A percentile compares a stretch with the other conserved stretches of the same genome.
phyloP scores from a whole-genome alignment of 2,113 vertebrate species.

The Oenanthe oenanthe region DNA sequence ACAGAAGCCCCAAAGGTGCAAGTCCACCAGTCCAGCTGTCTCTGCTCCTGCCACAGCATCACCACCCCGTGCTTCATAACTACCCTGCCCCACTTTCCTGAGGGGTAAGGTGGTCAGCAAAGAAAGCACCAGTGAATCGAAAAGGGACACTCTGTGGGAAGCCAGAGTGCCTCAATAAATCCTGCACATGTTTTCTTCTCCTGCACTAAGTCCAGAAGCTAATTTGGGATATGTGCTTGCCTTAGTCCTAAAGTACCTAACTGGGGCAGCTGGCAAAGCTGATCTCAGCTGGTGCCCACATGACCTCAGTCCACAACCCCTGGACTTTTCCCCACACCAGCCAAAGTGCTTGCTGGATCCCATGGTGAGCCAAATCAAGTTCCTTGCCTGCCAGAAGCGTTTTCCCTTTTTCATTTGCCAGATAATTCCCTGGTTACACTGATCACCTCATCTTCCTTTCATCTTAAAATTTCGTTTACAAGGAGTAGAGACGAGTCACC shows the following conservation, averaged over 20 bases:
- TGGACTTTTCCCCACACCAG: neutral
- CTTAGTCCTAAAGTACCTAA: neutral
- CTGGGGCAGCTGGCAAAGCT: neutral
- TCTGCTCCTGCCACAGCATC: neutral
- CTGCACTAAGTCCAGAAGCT: neutral
- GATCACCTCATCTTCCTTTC: neutral
- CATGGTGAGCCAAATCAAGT: neutral
- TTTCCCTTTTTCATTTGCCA: neutral
- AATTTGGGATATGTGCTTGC: neutral
- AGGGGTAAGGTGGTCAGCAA: neutral
- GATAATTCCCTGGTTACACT: neutral
- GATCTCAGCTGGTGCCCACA: neutral
- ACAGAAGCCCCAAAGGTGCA: neutral
- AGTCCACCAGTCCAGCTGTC: neutral
- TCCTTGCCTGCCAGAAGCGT: neutral
- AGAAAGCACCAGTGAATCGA: neutral
- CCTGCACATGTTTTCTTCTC: neutral
- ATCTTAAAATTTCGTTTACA: neutral
- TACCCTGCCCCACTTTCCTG: neutral
- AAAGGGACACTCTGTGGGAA: fast-evolving
- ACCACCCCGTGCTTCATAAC: fast-evolving
- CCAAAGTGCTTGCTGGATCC: neutral
- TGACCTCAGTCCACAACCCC: neutral
- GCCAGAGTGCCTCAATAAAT: fast-evolving
- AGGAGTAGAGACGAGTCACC: neutral